A percentile compares a stretch with the other conserved stretches of the same genome.
These are phyloP conservation scores for Brevimyrus niger DNA, from an alignment of 2,113 vertebrate species.

Conservation along the genomic window DNA sequence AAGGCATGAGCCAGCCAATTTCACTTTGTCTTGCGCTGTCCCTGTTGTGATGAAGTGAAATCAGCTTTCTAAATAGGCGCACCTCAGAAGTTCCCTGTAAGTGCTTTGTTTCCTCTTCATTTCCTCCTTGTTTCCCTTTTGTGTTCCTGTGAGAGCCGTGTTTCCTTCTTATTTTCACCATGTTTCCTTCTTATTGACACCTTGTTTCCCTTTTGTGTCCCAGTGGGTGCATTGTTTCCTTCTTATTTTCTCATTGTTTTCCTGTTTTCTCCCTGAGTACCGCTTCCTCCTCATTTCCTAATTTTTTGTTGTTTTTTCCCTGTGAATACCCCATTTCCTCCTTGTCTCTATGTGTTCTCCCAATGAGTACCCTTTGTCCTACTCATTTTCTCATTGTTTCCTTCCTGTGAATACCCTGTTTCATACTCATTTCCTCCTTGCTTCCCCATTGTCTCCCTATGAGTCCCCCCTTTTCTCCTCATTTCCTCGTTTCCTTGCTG, in stretches of 20 bases:
- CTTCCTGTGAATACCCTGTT: no score
- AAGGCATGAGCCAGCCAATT: background rate
- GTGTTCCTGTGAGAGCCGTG: no score
- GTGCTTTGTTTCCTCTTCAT: background rate
- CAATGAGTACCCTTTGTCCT: background rate
- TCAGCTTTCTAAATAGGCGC: background rate
- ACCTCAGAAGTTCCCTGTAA: background rate
- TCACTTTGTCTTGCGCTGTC: background rate
- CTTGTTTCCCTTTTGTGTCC: background rate
- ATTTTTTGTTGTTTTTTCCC: background rate
- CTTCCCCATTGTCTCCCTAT: no score
- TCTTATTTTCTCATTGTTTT: no score
- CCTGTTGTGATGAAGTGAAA: background rate
- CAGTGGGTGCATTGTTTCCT: rapidly evolving
- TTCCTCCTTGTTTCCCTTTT: background rate
- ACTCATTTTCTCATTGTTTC: background rate
- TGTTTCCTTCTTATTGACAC: background rate
- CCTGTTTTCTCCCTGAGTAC: background rate
- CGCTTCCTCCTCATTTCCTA: no score
- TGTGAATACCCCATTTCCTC: background rate
- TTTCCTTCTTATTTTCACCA: background rate
- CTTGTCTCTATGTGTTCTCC: background rate
- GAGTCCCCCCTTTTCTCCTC: background rate
- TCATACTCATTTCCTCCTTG: no score
- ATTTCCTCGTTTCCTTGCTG: background rate